These are phyloP conservation scores for Gymnogyps californianus DNA, from an alignment of 2,113 vertebrate genomes.

Conservation along the genomic window DNA sequence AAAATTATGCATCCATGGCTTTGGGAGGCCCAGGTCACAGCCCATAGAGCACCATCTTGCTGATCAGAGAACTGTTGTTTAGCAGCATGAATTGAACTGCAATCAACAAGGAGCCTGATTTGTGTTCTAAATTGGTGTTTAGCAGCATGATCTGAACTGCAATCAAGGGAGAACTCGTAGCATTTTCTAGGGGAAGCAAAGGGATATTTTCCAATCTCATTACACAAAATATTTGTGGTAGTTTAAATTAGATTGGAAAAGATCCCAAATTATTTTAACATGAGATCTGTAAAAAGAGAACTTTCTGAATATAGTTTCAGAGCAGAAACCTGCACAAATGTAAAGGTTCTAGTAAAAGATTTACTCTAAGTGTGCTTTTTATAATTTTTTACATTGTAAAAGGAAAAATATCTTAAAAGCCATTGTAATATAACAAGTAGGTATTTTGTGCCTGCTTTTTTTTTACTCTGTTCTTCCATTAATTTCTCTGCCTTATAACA, in stretches of 20 bases:
- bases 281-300: neutral
- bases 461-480: neutral
- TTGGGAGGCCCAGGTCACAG: neutral
- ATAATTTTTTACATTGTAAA: neutral
- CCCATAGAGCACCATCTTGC: neutral
- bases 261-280: conserved; percentile 24
- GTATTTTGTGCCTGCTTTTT: neutral
- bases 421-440: neutral
- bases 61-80: conserved; percentile 16
- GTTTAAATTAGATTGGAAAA: conserved; percentile 42
- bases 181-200: conserved; percentile 35
- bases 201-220: conserved; percentile 41
- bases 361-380: neutral
- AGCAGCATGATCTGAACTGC: conserved; percentile 43
- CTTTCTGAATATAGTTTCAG: neutral
- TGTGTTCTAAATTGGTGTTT: conserved; percentile 56
- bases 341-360: neutral
- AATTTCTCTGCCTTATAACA: neutral
- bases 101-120: conserved; percentile 53
- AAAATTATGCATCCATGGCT: neutral
- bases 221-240: conserved; percentile 52
- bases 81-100: conserved; percentile 42
- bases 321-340: neutral
- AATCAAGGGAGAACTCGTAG: conserved; percentile 33
- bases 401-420: neutral